phyloP scores from a whole-genome alignment of 2,113 vertebrate species.

The Ameiurus melas region DNA sequence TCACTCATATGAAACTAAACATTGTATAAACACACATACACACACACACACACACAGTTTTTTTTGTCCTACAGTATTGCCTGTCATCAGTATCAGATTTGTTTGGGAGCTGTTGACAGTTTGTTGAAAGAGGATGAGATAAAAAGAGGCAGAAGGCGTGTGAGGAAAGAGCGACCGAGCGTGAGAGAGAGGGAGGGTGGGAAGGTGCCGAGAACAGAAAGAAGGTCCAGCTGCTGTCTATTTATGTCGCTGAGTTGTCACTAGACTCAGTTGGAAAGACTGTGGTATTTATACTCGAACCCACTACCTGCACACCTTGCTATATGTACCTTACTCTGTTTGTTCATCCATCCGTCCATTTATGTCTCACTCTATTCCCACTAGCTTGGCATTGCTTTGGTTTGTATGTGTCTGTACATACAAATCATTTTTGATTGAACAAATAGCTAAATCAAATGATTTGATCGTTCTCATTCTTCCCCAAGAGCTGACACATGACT shows the following conservation, averaged over 20 bases:
- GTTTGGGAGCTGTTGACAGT: constrained; percentile 48
- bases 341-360: not conserved
- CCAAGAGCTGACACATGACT: not conserved
- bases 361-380: not conserved
- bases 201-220: constrained; percentile 21
- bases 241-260: constrained; percentile 47
- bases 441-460: not conserved
- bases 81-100: constrained; percentile 36
- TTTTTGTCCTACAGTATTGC: constrained; percentile 19
- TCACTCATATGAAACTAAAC: not conserved
- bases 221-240: constrained; percentile 49
- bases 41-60: not conserved
- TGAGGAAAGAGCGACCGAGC: not conserved
- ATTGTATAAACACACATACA: not conserved
- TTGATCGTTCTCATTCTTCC: not conserved
- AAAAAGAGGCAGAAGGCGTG: constrained; percentile 17
- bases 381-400: not conserved
- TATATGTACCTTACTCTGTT: not conserved
- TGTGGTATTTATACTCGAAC: constrained; percentile 36
- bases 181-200: not conserved
- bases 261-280: constrained; percentile 38
- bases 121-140: constrained; percentile 35
- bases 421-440: not conserved
- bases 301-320: constrained; percentile 33
- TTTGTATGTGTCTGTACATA: not conserved